Conservation (phyloP, 2,888 invertebrate genomes). For the Hydraecia micacea region DNA sequence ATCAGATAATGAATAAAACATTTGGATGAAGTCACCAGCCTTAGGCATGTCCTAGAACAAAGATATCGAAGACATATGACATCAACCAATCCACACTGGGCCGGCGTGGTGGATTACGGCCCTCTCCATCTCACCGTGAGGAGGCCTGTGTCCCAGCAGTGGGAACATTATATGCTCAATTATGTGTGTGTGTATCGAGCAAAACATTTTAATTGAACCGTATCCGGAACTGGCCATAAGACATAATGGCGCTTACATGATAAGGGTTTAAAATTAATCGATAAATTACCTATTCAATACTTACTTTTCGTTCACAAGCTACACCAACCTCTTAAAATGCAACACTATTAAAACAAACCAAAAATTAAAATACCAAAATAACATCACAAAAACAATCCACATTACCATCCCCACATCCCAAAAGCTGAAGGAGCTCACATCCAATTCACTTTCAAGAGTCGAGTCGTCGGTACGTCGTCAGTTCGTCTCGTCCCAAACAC, state of each 20-base stretch:
- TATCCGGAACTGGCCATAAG: not conserved
- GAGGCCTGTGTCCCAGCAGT: not conserved
- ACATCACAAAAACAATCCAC: constrained; percentile 3
- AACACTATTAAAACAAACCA: not conserved
- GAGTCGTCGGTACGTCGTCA: constrained; percentile 31
- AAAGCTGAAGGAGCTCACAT: constrained; percentile 49
- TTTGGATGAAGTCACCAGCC: no score
- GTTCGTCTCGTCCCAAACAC: constrained; percentile 72
- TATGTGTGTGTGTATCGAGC: not conserved
- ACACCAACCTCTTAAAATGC: not conserved
- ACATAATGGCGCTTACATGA: not conserved
- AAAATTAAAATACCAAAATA: not conserved
- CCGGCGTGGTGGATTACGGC: not conserved
- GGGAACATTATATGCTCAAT: not conserved
- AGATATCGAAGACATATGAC: not conserved
- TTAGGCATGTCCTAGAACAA: no score
- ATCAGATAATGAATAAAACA: no score
- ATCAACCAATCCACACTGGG: not conserved
- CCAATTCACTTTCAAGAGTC: constrained; percentile 56
- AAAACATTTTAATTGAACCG: not conserved
- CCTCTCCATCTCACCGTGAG: not conserved
- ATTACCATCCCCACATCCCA: not conserved
- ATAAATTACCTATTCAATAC: not conserved
- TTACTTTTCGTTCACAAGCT: not conserved
- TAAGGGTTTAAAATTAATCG: not conserved